Base-by-base conservation (phyloP, 2,113 vertebrate species). In the Sisor rabdophorus region DNA sequence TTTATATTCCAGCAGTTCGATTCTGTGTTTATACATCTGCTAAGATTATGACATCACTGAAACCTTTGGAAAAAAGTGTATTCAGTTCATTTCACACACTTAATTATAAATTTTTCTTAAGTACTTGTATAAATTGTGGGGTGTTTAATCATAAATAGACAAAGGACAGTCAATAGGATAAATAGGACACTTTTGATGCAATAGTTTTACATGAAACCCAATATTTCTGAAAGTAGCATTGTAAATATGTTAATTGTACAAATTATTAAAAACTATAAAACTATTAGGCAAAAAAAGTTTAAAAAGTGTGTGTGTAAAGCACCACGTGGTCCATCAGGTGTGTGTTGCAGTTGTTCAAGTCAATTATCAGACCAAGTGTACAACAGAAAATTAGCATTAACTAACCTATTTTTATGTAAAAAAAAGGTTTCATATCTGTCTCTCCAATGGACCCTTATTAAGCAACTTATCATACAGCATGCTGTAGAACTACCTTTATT, bases 361-460 rank as follows among this genome's bases (percentile, higher is more conserved):
- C 40, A 22, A 58, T 63, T 70, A 58, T 17, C 20, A 56, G 47
- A 82, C 76, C 54, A 76, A 78, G 30, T 67, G 44, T 67, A 73
- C 78, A 82, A 74, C 61, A 77, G 73, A 32, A 72, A 79, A 76
- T 5, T 20, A 77, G 13, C 61, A 63, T 63, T 79, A 69, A 77
- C 64, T 9, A 69, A 20, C 40, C 67, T 76, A 32, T 54, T 59
- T 74, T 76, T 54, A 44, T 67, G 63, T 50, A 54, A 50, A 55
- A 69, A 71, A 71, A 78, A 79, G 53, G 15, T 61, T 69, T 53
- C 63, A 77, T 36, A 55, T 24, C 52, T 8, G 28, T 70, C 73
- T 82, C 50, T 50, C 75, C 24, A 59, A 44, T 32, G 44, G 56
- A 53, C 48, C 40, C 54, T 47, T 47, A 65, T 76, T 55, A 28